Evolutionary conservation across 1,140 invertebrate species (phyloP).

Genomic region (Scaptomyza pallida): DNA sequence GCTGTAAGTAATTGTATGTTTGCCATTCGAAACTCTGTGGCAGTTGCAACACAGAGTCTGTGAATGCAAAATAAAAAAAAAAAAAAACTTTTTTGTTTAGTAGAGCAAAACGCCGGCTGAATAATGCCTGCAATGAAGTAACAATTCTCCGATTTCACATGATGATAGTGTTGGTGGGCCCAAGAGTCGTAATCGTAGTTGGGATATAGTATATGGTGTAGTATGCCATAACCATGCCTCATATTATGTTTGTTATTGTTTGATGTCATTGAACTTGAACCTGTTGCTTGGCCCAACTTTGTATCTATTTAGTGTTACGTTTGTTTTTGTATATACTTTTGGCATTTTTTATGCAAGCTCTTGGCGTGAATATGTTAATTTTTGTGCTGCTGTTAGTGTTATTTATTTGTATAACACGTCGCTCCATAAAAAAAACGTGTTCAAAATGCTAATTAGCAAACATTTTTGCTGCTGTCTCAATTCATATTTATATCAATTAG

Average conservation of each 20-base stretch:
- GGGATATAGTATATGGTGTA: constrained; percentile 8
- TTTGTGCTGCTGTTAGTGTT: constrained; percentile 22
- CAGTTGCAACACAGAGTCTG: constrained; percentile 16
- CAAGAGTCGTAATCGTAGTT: constrained; percentile 7
- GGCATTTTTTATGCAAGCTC: constrained; percentile 77
- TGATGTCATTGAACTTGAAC: constrained; percentile 81
- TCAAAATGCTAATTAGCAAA: constrained; percentile 77
- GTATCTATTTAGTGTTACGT: constrained; percentile 18
- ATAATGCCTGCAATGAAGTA: constrained; percentile 52
- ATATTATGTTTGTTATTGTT: constrained; percentile 65
- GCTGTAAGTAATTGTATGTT: constrained; percentile 64
- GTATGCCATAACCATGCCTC: constrained; percentile 36
- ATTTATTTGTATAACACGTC: constrained; percentile 67
- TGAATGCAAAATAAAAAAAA: constrained; percentile 76
- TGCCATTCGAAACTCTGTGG: background rate
- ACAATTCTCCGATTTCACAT: constrained; percentile 70
- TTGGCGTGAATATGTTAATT: constrained; percentile 79
- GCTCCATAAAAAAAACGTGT: constrained; percentile 74
- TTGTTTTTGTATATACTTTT: constrained; percentile 44
- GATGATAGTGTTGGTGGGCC: constrained; percentile 54
- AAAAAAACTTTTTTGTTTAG: constrained; percentile 64
- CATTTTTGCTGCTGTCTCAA: constrained; percentile 57
- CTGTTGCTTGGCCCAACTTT: constrained; percentile 50
- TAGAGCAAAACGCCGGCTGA: constrained; percentile 73
- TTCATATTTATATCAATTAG: constrained; percentile 76